Conservation (phyloP, 2,888 invertebrate genomes). For the Cynaeus angustus region DNA sequence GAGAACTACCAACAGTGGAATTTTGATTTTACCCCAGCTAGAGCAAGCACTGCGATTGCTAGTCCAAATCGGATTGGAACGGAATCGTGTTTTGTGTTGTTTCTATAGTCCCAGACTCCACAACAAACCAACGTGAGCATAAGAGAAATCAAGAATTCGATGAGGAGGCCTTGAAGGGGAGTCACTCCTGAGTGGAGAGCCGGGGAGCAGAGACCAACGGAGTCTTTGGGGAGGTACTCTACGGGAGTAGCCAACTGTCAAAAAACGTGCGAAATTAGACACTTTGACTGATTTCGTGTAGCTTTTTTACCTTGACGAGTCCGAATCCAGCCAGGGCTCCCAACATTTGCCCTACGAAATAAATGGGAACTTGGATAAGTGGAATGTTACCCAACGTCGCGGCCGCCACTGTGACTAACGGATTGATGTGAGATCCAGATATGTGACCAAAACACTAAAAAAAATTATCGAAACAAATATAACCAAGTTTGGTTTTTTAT, state of each 20-base stretch:
- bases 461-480: too few relatives aligned
- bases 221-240: conserved; percentile 47
- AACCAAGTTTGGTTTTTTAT: too few relatives aligned
- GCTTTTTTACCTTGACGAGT: conserved; percentile 17
- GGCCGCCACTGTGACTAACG: conserved; percentile 82
- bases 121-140: conserved; percentile 80
- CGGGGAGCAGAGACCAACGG: conserved; percentile 65
- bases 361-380: conserved; percentile 74
- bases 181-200: conserved; percentile 56
- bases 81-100: conserved; percentile 79
- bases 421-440: conserved; percentile 86
- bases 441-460: conserved; percentile 83
- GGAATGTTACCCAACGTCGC: conserved; percentile 77
- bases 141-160: conserved; percentile 80
- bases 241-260: conserved; percentile 62
- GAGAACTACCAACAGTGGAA: too few relatives aligned
- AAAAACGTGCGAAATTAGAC: neutral
- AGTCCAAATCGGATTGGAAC: conserved; percentile 80
- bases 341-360: conserved; percentile 78
- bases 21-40: conserved; percentile 80
- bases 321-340: conserved; percentile 83
- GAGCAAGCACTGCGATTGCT: conserved; percentile 78
- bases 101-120: conserved; percentile 83
- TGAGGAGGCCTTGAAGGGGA: conserved; percentile 74
- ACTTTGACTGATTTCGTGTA: too few relatives aligned